A percentile compares a stretch with the other conserved stretches of the same genome.
Conservation (phyloP, 2,113 vertebrate genomes). For the Riparia riparia region DNA sequence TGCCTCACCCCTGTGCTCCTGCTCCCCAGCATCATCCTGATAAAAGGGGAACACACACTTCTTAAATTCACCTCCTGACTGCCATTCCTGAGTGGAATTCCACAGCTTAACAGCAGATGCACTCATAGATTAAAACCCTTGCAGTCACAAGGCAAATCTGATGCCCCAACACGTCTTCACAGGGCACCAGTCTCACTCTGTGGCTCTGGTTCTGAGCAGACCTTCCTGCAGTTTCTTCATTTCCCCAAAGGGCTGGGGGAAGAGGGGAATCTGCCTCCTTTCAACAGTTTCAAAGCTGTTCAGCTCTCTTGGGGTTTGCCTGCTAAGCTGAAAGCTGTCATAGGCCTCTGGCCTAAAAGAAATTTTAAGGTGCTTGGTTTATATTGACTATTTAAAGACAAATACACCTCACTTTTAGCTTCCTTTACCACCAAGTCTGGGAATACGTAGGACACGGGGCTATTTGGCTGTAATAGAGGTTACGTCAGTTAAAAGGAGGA, state of each 20-base stretch:
- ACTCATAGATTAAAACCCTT: fast-evolving
- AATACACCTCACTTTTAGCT: neutral
- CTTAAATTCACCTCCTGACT: neutral
- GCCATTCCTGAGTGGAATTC: neutral
- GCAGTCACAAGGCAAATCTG: neutral
- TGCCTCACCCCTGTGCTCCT: neutral
- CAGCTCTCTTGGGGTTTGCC: neutral
- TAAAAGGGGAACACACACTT: fast-evolving
- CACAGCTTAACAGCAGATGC: neutral
- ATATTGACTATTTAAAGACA: neutral
- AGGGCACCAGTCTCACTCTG: neutral
- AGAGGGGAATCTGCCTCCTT: neutral
- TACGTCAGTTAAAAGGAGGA: neutral
- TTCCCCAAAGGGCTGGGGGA: neutral
- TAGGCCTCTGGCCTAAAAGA: neutral
- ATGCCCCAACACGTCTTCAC: no score
- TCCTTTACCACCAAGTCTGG: neutral
- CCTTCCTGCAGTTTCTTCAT: neutral
- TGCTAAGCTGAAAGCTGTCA: neutral
- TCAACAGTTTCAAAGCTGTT: neutral
- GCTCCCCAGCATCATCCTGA: neutral
- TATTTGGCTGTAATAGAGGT: neutral
- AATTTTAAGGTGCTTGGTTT: neutral
- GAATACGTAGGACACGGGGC: fast-evolving
- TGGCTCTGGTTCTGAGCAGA: neutral